phyloP scores from a whole-genome alignment of 1,140 invertebrate species.

The Gerris buenoi region DNA sequence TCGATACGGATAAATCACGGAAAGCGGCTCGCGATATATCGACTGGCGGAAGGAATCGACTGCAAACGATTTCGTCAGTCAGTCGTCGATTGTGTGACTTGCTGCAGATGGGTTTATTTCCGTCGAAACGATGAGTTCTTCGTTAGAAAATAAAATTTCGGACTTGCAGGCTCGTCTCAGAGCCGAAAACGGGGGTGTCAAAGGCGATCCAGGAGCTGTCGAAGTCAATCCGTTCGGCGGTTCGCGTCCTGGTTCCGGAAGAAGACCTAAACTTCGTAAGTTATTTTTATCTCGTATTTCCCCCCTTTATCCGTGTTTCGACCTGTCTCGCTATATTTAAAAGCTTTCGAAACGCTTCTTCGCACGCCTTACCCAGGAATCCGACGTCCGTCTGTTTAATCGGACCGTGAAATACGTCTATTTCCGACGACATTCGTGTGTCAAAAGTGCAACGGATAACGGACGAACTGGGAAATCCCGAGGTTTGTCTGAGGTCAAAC shows the following conservation, averaged over 20 bases:
- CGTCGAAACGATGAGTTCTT: conserved; percentile 27
- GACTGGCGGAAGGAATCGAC: background rate
- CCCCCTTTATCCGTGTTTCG: too few relatives aligned
- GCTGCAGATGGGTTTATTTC: conserved; percentile 10
- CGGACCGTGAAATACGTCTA: too few relatives aligned
- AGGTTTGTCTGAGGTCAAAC: too few relatives aligned
- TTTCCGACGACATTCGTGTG: too few relatives aligned
- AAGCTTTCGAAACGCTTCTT: background rate
- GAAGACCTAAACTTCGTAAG: conserved; percentile 22
- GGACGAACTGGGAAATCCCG: too few relatives aligned
- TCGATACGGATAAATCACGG: too few relatives aligned
- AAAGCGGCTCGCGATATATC: too few relatives aligned
- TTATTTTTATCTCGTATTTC: conserved; percentile 9
- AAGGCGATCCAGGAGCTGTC: background rate
- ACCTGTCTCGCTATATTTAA: background rate
- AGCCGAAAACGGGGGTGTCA: conserved; percentile 43
- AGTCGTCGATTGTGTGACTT: conserved; percentile 8
- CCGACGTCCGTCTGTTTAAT: too few relatives aligned
- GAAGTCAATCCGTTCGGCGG: conserved; percentile 12
- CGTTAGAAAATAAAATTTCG: conserved; percentile 43
- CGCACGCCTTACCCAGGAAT: background rate
- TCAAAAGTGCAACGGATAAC: too few relatives aligned
- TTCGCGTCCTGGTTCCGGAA: conserved; percentile 20
- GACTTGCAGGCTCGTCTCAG: conserved; percentile 45
- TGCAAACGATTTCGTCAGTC: background rate